Base-by-base conservation (phyloP, 35 echinoderm and acorn worm genomes). In the Acanthaster planci region DNA sequence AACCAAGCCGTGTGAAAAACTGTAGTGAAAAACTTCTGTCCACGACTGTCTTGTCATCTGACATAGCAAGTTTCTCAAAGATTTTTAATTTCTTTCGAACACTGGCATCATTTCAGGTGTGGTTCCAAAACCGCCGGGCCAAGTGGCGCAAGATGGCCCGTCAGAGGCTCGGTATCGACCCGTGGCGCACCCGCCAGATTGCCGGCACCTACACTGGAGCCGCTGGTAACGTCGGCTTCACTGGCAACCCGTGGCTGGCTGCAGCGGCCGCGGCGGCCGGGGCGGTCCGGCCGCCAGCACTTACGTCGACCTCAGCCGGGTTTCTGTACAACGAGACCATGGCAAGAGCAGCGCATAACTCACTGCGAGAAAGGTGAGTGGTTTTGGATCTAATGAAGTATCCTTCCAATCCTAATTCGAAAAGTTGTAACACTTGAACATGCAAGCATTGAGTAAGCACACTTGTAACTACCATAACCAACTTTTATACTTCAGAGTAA, bases 121-220 rank as follows among this genome's bases (percentile, higher is more conserved):
- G 96, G 96, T 99, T 99, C 51, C 96, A 99, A 80, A 99, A 99
- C 83, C 93, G 96, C 50, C 80, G 96, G 4, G 96, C 96, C 17
- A 99, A 99, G 52, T 99, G 96, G 96, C 76, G 96, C 0, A 99
- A 99, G 72, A 90, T 93, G 64, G 89, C 91, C 5, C 85, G 96
- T 7, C 87, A 94, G 80, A 85, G 92, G 0, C 85, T 99, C n/a
- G 96, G 96, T 0, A 90, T 91, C 53, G 96, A 99, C 67, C 91
- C 96, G 21, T 99, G 96, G 96, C 55, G 96, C 18, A 82, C 89
- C 26, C 92, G 96, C 51, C 92, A 94, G 29, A 93, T 99, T 15
- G 51, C 84, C 12, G 82, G 75, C 23, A 68, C 88, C 21, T 83
- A 83, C 38, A 31, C 51, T 16, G 81, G 51, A 57, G 81, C 51